A percentile compares a stretch with the other conserved stretches of the same genome.
Evolutionary conservation across 2,797 vertebrate genomes (phyloP).

Genomic region (Alauda arvensis): DNA sequence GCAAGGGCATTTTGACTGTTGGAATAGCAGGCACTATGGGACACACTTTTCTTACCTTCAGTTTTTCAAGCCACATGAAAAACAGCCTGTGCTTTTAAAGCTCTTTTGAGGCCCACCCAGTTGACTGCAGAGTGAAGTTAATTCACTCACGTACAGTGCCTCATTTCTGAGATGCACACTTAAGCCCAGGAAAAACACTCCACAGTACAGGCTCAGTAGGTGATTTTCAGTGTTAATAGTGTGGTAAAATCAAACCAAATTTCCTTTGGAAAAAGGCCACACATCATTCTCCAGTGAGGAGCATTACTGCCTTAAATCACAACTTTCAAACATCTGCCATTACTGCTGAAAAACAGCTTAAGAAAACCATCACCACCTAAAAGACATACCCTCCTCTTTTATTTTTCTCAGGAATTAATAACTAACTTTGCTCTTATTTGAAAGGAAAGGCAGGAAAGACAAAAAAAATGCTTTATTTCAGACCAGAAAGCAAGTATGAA

Average conservation of each 20-base stretch:
- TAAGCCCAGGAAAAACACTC: conserved; percentile 23
- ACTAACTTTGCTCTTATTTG: not conserved
- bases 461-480: not conserved
- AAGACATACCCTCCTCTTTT: not conserved
- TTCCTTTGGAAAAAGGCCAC: conserved; percentile 16
- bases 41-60: not conserved
- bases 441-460: not conserved
- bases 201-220: not conserved
- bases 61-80: not conserved
- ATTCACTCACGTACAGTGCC: not conserved
- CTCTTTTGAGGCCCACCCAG: not conserved
- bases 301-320: conserved; percentile 4
- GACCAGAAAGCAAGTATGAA: not conserved
- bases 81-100: conserved; percentile 16
- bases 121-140: conserved; percentile 29
- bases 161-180: not conserved
- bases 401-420: not conserved
- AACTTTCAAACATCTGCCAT: not conserved
- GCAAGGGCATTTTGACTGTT: not conserved
- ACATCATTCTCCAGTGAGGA: not conserved
- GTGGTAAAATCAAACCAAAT: conserved; percentile 21
- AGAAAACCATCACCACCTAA: not conserved
- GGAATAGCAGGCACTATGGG: not conserved
- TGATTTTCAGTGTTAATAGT: conserved; percentile 15
- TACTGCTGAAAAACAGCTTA: not conserved